These are phyloP conservation scores for Aplidium turbinatum DNA, from an alignment of 23 tunicate genomes.

Conservation along the genomic window DNA sequence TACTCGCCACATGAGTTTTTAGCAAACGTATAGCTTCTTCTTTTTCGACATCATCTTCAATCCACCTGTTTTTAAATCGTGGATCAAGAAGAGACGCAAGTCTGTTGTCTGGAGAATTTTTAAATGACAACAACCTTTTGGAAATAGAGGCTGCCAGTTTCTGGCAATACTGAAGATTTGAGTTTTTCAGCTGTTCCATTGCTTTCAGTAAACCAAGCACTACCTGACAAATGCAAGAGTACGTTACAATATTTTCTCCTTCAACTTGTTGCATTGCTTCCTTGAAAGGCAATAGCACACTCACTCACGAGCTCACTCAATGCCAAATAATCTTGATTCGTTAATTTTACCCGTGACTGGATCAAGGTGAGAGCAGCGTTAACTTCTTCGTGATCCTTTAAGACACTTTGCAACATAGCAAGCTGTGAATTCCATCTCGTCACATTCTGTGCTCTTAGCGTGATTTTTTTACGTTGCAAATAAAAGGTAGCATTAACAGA, in stretches of 20 bases:
- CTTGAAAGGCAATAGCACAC: constrained; percentile 37
- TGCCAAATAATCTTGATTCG: constrained; percentile 37
- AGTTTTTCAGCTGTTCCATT: constrained; percentile 19
- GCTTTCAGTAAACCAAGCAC: constrained; percentile 7
- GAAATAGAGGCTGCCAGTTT: background rate
- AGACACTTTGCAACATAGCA: constrained; percentile 33
- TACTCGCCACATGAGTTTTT: background rate
- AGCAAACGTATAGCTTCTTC: constrained; percentile 11
- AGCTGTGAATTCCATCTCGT: constrained; percentile 34
- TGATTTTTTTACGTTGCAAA: constrained; percentile 14
- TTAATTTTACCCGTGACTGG: constrained; percentile 19
- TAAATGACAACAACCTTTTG: constrained; percentile 15
- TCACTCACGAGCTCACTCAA: constrained; percentile 31
- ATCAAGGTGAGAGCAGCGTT: constrained; percentile 25
- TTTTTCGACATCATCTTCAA: constrained; percentile 18
- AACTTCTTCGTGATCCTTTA: constrained; percentile 29
- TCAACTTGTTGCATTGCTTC: constrained; percentile 39
- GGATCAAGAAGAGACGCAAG: constrained; percentile 22
- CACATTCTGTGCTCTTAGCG: constrained; percentile 31
- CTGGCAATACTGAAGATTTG: constrained; percentile 9
- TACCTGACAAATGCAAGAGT: background rate
- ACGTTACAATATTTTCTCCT: constrained; percentile 29
- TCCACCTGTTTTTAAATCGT: constrained; percentile 25
- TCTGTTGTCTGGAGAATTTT: constrained; percentile 11
- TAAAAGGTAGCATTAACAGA: constrained; percentile 19